These are phyloP conservation scores for Watsonalla cultraria DNA, from an alignment of 2,888 invertebrate species.

Conservation along the genomic window DNA sequence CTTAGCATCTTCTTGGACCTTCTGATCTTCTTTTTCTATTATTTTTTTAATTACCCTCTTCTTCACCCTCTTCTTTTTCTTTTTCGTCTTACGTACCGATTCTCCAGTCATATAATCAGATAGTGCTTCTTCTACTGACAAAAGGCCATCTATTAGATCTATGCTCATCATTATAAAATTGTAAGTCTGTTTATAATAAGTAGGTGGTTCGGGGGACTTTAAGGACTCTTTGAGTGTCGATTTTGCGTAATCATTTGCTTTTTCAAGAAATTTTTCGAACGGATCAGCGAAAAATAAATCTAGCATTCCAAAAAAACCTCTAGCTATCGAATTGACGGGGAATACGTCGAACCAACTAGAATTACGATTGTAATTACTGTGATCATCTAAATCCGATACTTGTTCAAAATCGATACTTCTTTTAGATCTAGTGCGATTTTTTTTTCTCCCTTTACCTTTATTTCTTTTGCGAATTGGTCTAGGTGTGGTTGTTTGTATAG, in stretches of 20 bases:
- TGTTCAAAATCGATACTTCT: constrained; percentile 24
- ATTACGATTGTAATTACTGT: constrained; percentile 2
- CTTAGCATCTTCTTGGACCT: not conserved
- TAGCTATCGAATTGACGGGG: constrained; percentile 8
- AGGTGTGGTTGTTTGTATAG: constrained; percentile 18
- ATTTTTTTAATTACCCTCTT: constrained; percentile 19
- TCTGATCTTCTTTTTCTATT: constrained; percentile 11
- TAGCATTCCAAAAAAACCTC: constrained; percentile 36
- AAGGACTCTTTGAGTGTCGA: constrained; percentile 36
- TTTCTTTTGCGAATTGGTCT: constrained; percentile 19
- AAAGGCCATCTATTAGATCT: constrained; percentile 53
- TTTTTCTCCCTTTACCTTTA: constrained; percentile 24
- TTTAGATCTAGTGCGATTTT: constrained; percentile 39
- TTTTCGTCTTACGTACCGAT: constrained; percentile 11
- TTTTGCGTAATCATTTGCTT: constrained; percentile 41
- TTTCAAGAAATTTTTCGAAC: constrained; percentile 27
- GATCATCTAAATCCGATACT: not conserved
- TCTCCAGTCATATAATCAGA: constrained; percentile 26
- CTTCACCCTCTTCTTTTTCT: constrained; percentile 17
- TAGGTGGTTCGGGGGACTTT: constrained; percentile 44
- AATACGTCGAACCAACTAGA: not conserved
- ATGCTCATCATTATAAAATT: constrained; percentile 50
- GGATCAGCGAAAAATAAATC: constrained; percentile 39
- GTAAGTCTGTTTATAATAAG: constrained; percentile 51
- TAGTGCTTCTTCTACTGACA: constrained; percentile 43